A percentile compares a stretch with the other conserved stretches of the same genome.
Conservation (phyloP, 1,140 invertebrate species). For the Psilanteris sp. region DNA sequence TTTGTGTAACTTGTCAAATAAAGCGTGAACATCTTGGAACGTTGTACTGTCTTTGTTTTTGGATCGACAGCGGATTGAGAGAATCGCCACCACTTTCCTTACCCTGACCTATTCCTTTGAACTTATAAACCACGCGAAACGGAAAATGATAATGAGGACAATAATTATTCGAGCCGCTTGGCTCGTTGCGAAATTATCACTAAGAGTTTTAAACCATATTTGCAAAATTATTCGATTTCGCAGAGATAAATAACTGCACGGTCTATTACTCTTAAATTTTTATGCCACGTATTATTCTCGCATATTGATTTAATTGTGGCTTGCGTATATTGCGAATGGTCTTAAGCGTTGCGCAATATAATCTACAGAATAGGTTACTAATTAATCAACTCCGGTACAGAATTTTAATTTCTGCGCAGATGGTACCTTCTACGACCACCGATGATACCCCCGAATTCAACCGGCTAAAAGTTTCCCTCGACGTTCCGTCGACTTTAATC, state of each 20-base stretch:
- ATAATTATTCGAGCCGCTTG: too few species aligned
- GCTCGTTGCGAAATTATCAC: slow-evolving; percentile 10
- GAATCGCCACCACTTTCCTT: slow-evolving; percentile 4
- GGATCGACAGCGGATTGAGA: slow-evolving; percentile 32
- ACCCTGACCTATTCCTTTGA: background rate
- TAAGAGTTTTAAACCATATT: slow-evolving; percentile 1
- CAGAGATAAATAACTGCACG: slow-evolving; percentile 2
- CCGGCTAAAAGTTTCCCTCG: slow-evolving; percentile 83
- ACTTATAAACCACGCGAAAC: background rate
- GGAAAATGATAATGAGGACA: slow-evolving; percentile 38
- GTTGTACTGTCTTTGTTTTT: slow-evolving; percentile 29
- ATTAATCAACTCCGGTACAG: slow-evolving; percentile 25
- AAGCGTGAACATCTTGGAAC: slow-evolving; percentile 50
- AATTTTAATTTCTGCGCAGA: slow-evolving; percentile 63
- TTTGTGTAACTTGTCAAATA: slow-evolving; percentile 55
- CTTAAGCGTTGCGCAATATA: slow-evolving; percentile 28
- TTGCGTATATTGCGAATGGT: slow-evolving; percentile 9
- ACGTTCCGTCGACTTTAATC: slow-evolving; percentile 84
- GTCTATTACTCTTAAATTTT: slow-evolving; percentile 3
- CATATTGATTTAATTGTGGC: slow-evolving; percentile 4
- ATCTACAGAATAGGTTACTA: slow-evolving; percentile 13
- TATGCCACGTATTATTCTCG: too few species aligned
- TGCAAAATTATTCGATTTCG: slow-evolving; percentile 9
- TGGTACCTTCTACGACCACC: slow-evolving; percentile 77
- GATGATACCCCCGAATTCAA: slow-evolving; percentile 86